Percentiles rank a stretch among this genome's conserved stretches.
Evolutionary conservation across 2,797 vertebrate genomes (phyloP).

Genomic region (Hydrophis major): DNA sequence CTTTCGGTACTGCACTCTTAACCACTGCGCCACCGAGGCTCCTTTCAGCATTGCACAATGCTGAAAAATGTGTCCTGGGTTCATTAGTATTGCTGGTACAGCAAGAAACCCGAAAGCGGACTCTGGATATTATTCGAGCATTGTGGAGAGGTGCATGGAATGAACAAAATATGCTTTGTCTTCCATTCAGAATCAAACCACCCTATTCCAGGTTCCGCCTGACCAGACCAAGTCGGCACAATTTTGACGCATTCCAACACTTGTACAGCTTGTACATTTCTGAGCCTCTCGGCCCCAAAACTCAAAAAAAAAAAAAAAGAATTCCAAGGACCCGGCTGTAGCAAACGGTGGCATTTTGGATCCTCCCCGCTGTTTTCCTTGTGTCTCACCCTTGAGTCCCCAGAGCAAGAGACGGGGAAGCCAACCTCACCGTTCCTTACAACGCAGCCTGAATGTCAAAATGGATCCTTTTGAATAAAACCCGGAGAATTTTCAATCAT

Average conservation of each 20-base stretch:
- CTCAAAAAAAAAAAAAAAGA: neutral
- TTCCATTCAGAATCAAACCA: neutral
- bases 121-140: neutral
- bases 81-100: neutral
- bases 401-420: neutral
- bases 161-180: neutral
- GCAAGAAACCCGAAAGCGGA: neutral
- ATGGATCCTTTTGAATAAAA: neutral
- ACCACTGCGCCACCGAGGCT: too few relatives aligned
- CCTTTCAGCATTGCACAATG: neutral
- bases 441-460: neutral
- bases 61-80: neutral
- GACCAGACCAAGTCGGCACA: neutral
- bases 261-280: neutral
- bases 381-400: neutral
- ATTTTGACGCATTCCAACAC: neutral
- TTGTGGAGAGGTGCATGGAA: neutral
- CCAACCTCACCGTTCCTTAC: neutral
- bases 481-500: neutral
- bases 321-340: neutral
- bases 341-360: neutral
- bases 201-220: neutral
- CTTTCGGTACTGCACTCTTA: too few relatives aligned
- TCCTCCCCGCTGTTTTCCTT: neutral
- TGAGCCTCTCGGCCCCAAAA: neutral